A percentile compares a stretch with the other conserved stretches of the same genome.
These are phyloP conservation scores for Marcusenius ussheri DNA, from an alignment of 2,113 vertebrate species.

Conservation along the genomic window DNA sequence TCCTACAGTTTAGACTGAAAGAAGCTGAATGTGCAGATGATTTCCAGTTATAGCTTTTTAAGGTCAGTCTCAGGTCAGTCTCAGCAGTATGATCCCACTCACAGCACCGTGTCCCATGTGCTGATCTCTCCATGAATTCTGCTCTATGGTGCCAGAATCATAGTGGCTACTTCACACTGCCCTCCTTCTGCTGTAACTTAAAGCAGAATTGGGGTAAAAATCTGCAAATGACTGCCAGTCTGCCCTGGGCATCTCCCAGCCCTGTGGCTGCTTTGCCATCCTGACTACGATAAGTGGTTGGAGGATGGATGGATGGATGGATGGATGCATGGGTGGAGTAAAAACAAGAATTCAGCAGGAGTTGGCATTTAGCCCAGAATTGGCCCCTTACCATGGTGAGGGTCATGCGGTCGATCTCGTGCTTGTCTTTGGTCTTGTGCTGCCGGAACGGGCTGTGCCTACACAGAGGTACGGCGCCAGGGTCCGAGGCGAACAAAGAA, in stretches of 20 bases:
- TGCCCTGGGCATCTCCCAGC: not conserved
- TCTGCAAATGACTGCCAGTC: not conserved
- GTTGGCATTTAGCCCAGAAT: not conserved
- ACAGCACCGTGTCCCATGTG: not conserved
- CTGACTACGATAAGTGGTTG: not conserved
- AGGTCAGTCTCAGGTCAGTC: not conserved
- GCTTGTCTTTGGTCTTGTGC: conserved; percentile 99
- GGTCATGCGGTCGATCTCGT: conserved; percentile 97
- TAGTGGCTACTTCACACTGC: not conserved
- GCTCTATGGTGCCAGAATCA: not conserved
- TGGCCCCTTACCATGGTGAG: conserved; percentile 83
- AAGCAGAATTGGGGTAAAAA: not conserved
- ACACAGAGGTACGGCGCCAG: not conserved
- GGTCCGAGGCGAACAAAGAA: not conserved
- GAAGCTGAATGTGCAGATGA: not conserved
- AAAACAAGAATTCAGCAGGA: not conserved
- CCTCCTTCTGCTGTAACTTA: not conserved
- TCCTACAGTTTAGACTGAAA: not conserved
- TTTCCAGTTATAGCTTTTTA: not conserved
- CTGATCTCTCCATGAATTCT: not conserved
- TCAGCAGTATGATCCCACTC: not conserved
- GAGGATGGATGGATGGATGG: not conserved
- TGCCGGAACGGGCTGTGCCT: conserved; percentile 98
- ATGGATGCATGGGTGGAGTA: not conserved
- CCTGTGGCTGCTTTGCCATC: not conserved